Conservation (phyloP, 2,888 invertebrate genomes). For the Argyresthia albistria region DNA sequence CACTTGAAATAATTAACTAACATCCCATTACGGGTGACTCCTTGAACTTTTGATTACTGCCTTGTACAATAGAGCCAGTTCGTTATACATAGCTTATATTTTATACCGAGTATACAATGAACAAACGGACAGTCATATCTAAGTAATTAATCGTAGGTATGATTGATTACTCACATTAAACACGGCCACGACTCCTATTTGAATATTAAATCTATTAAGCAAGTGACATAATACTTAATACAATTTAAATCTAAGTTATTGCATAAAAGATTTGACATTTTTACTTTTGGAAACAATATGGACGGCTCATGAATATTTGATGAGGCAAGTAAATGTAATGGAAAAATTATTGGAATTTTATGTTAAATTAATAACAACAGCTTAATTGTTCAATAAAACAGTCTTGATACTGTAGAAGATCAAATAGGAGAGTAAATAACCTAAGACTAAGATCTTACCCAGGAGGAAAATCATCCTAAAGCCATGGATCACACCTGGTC, state of each 20-base stretch:
- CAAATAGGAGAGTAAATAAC: not conserved
- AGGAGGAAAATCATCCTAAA: too few species aligned
- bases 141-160: conserved; percentile 68
- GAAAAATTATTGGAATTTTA: conserved; percentile 49
- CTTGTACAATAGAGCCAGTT: conserved; percentile 61
- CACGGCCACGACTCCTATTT: conserved; percentile 63
- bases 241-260: conserved; percentile 63
- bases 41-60: conserved; percentile 65
- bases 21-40: conserved; percentile 43
- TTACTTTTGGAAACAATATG: conserved; percentile 61
- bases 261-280: conserved; percentile 51
- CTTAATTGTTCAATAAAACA: conserved; percentile 33
- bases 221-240: conserved; percentile 65
- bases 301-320: conserved; percentile 52
- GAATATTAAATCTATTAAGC: conserved; percentile 64
- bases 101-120: conserved; percentile 29
- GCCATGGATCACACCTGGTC: too few species aligned
- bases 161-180: conserved; percentile 71
- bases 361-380: conserved; percentile 48
- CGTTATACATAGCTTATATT: conserved; percentile 41
- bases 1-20: conserved; percentile 60
- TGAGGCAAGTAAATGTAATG: conserved; percentile 35
- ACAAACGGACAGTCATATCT: conserved; percentile 49
- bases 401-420: conserved; percentile 1
- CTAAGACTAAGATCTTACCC: too few species aligned